Conservation (phyloP, 2,888 invertebrate species). For the Exephanes ischioxanthus region DNA sequence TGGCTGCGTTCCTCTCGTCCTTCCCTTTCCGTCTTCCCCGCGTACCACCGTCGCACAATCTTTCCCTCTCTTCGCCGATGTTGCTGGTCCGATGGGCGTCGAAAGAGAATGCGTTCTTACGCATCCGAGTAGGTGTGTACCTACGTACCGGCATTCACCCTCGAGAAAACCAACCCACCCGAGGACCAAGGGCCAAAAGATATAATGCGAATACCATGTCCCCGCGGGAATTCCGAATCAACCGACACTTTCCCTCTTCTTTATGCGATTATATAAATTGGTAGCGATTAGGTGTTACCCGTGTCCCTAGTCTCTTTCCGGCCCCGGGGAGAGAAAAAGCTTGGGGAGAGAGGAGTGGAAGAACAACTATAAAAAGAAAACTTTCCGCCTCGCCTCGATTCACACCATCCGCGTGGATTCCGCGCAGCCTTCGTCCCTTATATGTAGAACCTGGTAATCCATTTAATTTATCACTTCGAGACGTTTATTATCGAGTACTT, state of each 20-base stretch:
- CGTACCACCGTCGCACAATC: conserved; percentile 35
- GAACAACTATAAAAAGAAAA: background rate
- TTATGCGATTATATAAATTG: conserved; percentile 83
- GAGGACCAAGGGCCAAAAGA: conserved; percentile 46
- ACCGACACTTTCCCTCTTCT: conserved; percentile 75
- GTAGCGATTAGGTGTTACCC: conserved; percentile 78
- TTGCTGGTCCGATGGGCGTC: conserved; percentile 37
- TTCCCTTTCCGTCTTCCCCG: conserved; percentile 71
- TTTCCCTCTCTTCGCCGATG: conserved; percentile 57
- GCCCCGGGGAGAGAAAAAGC: background rate
- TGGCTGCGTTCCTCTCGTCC: conserved; percentile 82
- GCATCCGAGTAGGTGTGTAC: conserved; percentile 47
- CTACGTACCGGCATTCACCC: conserved; percentile 47
- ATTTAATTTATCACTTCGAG: conserved; percentile 47
- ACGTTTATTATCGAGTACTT: conserved; percentile 55
- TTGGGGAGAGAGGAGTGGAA: background rate
- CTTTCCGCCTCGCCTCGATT: background rate
- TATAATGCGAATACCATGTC: conserved; percentile 83
- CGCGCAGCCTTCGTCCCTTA: background rate
- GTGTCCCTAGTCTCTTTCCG: conserved; percentile 31
- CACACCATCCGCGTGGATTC: background rate
- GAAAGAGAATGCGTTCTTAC: conserved; percentile 66
- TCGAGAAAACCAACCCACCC: conserved; percentile 56
- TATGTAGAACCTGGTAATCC: conserved; percentile 16
- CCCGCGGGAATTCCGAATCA: conserved; percentile 78